Evolutionary conservation across 2,113 vertebrate species (phyloP), one percentile per base, ranked within the genome.

Genomic region (Ictalurus furcatus): DNA sequence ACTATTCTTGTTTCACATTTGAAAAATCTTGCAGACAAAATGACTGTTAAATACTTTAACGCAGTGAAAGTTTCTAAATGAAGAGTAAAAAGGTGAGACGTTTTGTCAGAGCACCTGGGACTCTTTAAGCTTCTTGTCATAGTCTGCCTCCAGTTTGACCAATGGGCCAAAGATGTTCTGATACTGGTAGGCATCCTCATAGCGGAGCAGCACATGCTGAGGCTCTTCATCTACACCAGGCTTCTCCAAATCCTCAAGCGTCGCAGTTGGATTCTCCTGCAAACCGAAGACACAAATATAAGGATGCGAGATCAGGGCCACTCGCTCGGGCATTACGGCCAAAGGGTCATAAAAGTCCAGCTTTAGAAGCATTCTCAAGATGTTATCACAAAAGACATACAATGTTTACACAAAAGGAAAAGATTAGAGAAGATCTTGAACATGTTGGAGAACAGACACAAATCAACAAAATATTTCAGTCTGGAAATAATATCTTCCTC

Each of bases 51-150:
- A 44, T n/a, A 21, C 25, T 52, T 40, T 80, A 11, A 14, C 12
- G 0, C 25, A n/a, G 48, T 80, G 0, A 54, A 79, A 34, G 48
- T 56, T 30, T 30, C 54, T 34, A 34, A 58, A 59, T 21, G 37
- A 0, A 13, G 16, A 61, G 80, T 37, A 61, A 83, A 61, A 37
- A 58, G 40, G 1, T 44, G 0, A 76, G 28, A 3, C 2, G 21
- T 40, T 34, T 37, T 0, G 2, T 56, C 59, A 48, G 65, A 54
- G 16, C 90, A 99, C 98, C 97, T 99, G 98, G 80, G 98, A 99
- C 94, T 99, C 98, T 91, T 99, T 99, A n/a, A 99, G 97, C 91
- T 99, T 99, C 94, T 99, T 99, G 94, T 99, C 98, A 54, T 99
- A 99, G 88, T 99, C 98, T 0, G 98, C 98, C 93, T 99, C 98